Percentiles rank a stretch among this genome's conserved stretches.
These are phyloP conservation scores for Ianthella basta DNA, from an alignment of 37 sponge, comb jelly and placozoan species.

Conservation along the genomic window DNA sequence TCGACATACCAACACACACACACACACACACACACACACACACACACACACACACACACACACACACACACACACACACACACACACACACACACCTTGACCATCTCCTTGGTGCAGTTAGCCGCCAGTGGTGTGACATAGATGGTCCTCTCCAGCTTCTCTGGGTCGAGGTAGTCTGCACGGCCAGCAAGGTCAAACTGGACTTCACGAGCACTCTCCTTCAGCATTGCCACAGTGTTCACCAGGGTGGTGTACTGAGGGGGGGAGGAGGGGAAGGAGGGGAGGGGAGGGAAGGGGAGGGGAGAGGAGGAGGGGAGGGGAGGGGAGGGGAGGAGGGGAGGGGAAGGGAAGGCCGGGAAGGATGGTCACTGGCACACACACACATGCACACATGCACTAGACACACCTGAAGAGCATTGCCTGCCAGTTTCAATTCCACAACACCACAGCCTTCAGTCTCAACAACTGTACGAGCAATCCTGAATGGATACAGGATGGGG, in stretches of 20 bases:
- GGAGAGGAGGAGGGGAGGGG: too few species aligned
- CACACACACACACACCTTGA: constrained; percentile 45
- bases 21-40: constrained; percentile 23
- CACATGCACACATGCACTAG: not conserved
- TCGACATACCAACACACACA: too few species aligned
- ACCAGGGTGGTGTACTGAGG: constrained; percentile 60
- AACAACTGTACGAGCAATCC: not conserved
- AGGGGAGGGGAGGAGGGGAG: too few species aligned
- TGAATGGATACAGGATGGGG: too few species aligned
- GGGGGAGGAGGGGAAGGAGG: not conserved
- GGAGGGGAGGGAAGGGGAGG: too few species aligned
- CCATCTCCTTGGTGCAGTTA: constrained; percentile 55
- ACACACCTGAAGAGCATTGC: not conserved
- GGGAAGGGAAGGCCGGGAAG: too few species aligned
- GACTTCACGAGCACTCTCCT: constrained; percentile 32
- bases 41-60: constrained; percentile 7
- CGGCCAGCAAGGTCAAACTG: constrained; percentile 56
- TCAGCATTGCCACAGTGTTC: constrained; percentile 45
- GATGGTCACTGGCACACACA: too few species aligned
- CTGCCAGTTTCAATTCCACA: not conserved
- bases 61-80: constrained; percentile 20
- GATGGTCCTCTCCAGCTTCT: constrained; percentile 61
- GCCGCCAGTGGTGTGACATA: constrained; percentile 57
- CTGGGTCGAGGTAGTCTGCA: constrained; percentile 63
- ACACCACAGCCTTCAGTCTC: not conserved